Evolutionary conservation across 2,888 invertebrate species (phyloP), one percentile per base, ranked within the genome.

Genomic region (Apamea epomidion): DNA sequence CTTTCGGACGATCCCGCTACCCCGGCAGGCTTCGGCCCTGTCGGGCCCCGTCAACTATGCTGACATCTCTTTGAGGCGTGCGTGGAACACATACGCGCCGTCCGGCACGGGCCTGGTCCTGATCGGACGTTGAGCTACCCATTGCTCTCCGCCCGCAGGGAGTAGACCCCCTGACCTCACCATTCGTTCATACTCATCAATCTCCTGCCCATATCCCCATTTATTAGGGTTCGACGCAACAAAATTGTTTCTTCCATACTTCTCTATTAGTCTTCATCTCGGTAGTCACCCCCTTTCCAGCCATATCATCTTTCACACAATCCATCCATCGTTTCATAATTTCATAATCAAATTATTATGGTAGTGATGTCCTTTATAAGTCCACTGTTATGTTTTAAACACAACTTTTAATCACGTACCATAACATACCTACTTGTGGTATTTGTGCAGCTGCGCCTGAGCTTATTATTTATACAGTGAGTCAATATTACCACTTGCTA

Each of bases 371-470:
- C 42, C 32, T 68, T 16, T 32, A 32, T 2, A 32, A 64, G 8
- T 45, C 42, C 60, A 62, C 67, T 48, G 51, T 79, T 51, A 60
- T 60, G 16, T 42, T 25, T 25, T 62, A 64, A 74, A n/a, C n/a
- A n/a, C n/a, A 86, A 71, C 69, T 74, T 69, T 71, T 81, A 29
- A 82, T 80, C 78, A 85, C 87, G 76, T 76, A 67, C 81, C 83
- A 86, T 81, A 91, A 90, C 73, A 83, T 68, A 82, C n/a, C n/a
- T n/a, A n/a, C 25, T 69, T 14, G 76, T 70, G 81, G 78, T 83
- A 87, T 89, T 90, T 91, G 86, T 77, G 83, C 91, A 91, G 84
- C 86, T 90, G 88, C 67, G 83, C 81, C 29, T 0, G 32, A 78
- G 78, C 37, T 81, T 80, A 83, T 72, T 79, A 73, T 82, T 77